Evolutionary conservation across 2,797 vertebrate genomes (phyloP).

Genomic region (Semotilus atromaculatus): DNA sequence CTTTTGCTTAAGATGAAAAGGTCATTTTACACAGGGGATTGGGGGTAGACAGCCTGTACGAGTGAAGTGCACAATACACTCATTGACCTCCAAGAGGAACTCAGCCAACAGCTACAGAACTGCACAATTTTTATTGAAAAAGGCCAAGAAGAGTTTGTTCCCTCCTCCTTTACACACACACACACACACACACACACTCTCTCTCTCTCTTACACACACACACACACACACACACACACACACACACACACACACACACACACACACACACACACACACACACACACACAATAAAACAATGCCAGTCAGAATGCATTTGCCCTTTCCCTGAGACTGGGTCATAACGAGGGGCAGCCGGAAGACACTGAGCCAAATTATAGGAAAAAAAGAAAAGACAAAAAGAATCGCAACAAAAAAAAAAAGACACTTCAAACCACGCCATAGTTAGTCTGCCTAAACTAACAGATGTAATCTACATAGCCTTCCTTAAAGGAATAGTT

Average conservation of each 20-base stretch:
- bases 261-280: constrained; percentile 57
- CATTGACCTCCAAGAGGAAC: constrained; percentile 73
- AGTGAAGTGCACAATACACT: constrained; percentile 68
- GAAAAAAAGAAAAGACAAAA: constrained; percentile 53
- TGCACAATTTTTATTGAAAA: constrained; percentile 60
- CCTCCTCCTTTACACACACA: constrained; percentile 6
- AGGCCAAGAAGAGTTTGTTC: constrained; percentile 21
- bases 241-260: background rate
- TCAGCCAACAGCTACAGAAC: constrained; percentile 62
- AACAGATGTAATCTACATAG: constrained; percentile 40
- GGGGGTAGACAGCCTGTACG: constrained; percentile 53
- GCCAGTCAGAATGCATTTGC: constrained; percentile 74
- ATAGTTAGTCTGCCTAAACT: constrained; percentile 20
- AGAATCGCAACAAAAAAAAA: background rate
- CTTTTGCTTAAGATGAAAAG: constrained; percentile 69
- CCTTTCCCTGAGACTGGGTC: constrained; percentile 66
- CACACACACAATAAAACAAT: no score
- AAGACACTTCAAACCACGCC: constrained; percentile 34
- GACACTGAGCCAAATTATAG: constrained; percentile 31
- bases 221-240: background rate
- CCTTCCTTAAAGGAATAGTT: background rate
- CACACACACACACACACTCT: background rate
- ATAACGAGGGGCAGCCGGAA: constrained; percentile 68
- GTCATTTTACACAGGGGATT: constrained; percentile 65
- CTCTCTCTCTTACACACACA: no score